phyloP scores from a whole-genome alignment of 2,113 vertebrate genomes.

The Pterocles burchelli region DNA sequence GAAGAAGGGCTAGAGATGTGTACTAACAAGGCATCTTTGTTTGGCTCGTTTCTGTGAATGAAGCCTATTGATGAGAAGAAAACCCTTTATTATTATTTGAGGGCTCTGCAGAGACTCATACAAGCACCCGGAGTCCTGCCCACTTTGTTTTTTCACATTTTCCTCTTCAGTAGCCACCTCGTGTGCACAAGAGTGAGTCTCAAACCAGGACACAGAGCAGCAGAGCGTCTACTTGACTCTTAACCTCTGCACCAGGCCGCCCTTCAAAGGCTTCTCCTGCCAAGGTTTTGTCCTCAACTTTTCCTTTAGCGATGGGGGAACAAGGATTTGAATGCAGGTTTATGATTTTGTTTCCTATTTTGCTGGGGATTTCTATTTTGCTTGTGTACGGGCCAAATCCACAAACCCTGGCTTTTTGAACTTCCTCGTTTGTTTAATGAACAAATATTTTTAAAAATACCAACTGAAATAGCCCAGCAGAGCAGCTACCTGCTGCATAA shows the following conservation, averaged over 20 bases:
- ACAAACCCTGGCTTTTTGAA: background rate
- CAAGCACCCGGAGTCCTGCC: background rate
- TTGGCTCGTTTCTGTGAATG: background rate
- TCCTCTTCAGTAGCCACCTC: background rate
- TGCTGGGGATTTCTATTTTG: background rate
- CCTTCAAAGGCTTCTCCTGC: background rate
- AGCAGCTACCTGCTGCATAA: background rate
- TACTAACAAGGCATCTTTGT: constrained; percentile 29
- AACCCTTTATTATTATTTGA: background rate
- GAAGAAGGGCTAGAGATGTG: background rate
- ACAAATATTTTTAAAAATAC: background rate
- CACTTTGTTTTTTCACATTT: background rate
- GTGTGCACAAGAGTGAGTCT: background rate
- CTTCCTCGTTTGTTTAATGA: background rate
- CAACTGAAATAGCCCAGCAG: background rate
- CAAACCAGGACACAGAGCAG: background rate
- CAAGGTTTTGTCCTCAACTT: background rate
- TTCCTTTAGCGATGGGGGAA: background rate
- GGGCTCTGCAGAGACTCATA: background rate
- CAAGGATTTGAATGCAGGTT: background rate
- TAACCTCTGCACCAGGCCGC: background rate
- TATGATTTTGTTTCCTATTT: background rate
- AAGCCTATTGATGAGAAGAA: background rate
- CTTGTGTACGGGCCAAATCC: background rate
- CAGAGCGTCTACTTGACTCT: background rate